Base-by-base conservation (phyloP, 2,113 vertebrate species). In the Hippocampus comes region DNA sequence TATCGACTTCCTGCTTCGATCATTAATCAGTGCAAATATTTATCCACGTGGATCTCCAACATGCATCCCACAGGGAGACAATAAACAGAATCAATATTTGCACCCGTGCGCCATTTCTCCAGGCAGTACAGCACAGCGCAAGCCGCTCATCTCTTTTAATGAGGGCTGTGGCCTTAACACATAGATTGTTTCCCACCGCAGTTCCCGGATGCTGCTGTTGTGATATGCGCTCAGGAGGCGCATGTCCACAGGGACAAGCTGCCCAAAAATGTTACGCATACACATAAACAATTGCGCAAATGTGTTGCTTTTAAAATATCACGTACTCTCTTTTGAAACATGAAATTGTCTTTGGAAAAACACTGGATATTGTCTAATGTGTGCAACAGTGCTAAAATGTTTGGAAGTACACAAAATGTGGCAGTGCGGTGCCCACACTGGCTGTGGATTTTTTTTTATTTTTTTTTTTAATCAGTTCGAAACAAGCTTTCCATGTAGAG, bases 31-130 rank as follows among this genome's bases (percentile, higher is more conserved):
- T 82, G 75, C 67, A 79, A 82, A 73, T 73, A 83, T 75, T 80
- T 34, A 69, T 63, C 63, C 48, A 63, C 78, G 70, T 53, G 73
- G 61, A 82, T 76, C 67, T 72, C 59, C 70, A 74, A 75, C 77
- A 81, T 73, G 66, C 65, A 43, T 80, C 77, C 84, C 74, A 67
- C 68, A 10, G 77, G 80, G 72, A 82, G 53, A 81, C 48, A 82
- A 68, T 81, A 68, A 80, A 80, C 67, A 63, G 48, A 83, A 86
- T 89, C 89, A 85, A 90, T 91, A 87, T 89, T 87, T 87, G 84
- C 85, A 76, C 79, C 75, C 77, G 67, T 72, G 77, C 74, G 83
- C 71, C 55, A 78, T 81, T 84, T 89, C 79, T 85, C 67, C 75
- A 77, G 72, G 75, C 82, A 75, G 38, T 20, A 55, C 70, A 61